Base-by-base conservation (phyloP, 1,140 invertebrate genomes). In the Phthorimaea operculella region DNA sequence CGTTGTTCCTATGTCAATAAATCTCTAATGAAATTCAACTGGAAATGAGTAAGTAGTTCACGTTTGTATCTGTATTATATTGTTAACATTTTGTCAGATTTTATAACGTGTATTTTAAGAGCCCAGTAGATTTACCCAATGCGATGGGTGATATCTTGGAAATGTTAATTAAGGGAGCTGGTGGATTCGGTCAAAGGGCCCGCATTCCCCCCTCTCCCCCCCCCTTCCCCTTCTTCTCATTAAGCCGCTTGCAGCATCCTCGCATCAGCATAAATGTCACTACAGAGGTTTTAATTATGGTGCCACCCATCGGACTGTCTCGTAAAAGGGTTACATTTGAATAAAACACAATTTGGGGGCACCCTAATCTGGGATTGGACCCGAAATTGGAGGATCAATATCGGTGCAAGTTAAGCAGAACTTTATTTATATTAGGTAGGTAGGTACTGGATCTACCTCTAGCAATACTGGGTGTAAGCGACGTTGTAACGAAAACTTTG, bases 241-340 rank as follows among this genome's bases (percentile, higher is more conserved):
- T 80, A 79, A 76, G 66, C 11, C 44, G 16, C 11, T 42, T 4
- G 57, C 60, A 55, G 68, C 58, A 68, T 73, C 70, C 69, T 66
- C 62, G 70, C 72, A 80, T 81, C 78, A 81, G 73, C 73, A 74
- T 83, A 76, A 83, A 83, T 80, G 80, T 83, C 80, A 83, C 72
- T 71, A 55, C 64, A 59, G 60, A 66, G 72, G 64, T 77, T 81
- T 83, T 83, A 83, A 83, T 83, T 83, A 83, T 77, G 68, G 55
- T 55, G 58, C 63, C 51, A 81, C 80, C 79, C 72, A 81, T 78
- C 76, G 68, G 70, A 56, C 55, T 62, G 69, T 68, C 62, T 70
- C 65, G 64, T 78, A 81, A 80, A 79, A 76, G 75, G 72, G 72
- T 80, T 71, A 68, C 61, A 70, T 70, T 69, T 69, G 63, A 73